A percentile compares a stretch with the other conserved stretches of the same genome.
phyloP scores from a whole-genome alignment of 1,140 invertebrate species.

The Stenopsyche tienmushanensis region DNA sequence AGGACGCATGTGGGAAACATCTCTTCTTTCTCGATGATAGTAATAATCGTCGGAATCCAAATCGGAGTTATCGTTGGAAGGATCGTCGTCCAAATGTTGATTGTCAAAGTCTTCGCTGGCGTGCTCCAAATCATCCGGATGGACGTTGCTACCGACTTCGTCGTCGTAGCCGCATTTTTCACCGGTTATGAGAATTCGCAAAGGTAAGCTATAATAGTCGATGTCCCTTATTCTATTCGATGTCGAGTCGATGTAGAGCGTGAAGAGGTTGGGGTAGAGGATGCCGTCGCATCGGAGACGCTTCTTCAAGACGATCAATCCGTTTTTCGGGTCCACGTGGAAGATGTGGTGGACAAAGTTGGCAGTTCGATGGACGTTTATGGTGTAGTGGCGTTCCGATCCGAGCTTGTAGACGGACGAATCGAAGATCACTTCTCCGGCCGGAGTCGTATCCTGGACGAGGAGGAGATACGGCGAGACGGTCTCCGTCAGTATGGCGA shows the following conservation, averaged over 20 bases:
- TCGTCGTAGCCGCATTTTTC: constrained; percentile 60
- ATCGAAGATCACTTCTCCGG: constrained; percentile 74
- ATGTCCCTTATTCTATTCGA: constrained; percentile 75
- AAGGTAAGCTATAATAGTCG: constrained; percentile 80
- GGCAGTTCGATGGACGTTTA: constrained; percentile 75
- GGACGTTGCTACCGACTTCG: constrained; percentile 46
- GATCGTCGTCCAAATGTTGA: constrained; percentile 53
- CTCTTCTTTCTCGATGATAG: constrained; percentile 50
- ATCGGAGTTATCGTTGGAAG: constrained; percentile 46
- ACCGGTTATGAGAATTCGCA: constrained; percentile 76
- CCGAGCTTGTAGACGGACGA: constrained; percentile 76
- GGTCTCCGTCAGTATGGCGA: background rate
- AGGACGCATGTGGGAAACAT: constrained; percentile 38
- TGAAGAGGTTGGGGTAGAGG: constrained; percentile 80
- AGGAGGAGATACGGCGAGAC: constrained; percentile 65
- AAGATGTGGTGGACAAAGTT: constrained; percentile 78
- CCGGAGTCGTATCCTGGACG: constrained; percentile 65
- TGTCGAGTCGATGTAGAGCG: constrained; percentile 81
- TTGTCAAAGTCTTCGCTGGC: constrained; percentile 49
- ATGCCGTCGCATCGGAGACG: constrained; percentile 76
- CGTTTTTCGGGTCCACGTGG: constrained; percentile 70
- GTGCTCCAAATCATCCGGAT: constrained; percentile 28
- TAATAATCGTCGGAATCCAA: constrained; percentile 49
- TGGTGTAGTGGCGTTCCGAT: constrained; percentile 70
- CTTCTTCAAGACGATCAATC: constrained; percentile 72